These are phyloP conservation scores for Drosophila paracracens DNA, from an alignment of 2,888 invertebrate species.

Conservation along the genomic window DNA sequence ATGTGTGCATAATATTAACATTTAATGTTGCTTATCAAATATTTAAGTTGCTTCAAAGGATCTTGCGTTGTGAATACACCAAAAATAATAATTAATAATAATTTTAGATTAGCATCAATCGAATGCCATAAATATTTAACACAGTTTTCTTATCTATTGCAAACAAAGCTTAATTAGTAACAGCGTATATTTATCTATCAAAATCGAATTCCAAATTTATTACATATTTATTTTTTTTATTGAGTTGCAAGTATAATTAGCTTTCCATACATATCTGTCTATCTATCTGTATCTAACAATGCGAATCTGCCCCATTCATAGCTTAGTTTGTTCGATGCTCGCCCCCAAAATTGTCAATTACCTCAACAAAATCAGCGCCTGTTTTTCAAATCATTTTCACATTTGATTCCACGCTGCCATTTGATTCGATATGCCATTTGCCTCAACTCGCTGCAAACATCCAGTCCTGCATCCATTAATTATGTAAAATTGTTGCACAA, in stretches of 20 bases:
- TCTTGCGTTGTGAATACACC: not conserved
- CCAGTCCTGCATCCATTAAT: conserved; percentile 54
- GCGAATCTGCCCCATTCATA: conserved; percentile 6
- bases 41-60: not conserved
- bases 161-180: not conserved
- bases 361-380: conserved; percentile 33
- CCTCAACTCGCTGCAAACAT: not conserved
- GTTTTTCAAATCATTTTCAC: conserved; percentile 49
- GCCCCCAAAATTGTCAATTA: conserved; percentile 2
- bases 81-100: not conserved
- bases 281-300: not conserved
- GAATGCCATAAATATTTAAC: not conserved
- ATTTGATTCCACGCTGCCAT: conserved; percentile 30
- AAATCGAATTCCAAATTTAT: not conserved
- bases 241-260: conserved; percentile 6
- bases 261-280: not conserved
- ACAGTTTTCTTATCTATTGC: not conserved
- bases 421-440: not conserved
- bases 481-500: conserved; percentile 70
- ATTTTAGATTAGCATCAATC: not conserved
- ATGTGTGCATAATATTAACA: not conserved
- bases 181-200: not conserved
- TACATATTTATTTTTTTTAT: not conserved
- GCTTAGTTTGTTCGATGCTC: not conserved
- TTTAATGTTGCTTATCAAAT: conserved; percentile 3